A percentile compares a stretch with the other conserved stretches of the same genome.
Conservation (phyloP, 2,797 vertebrate genomes). For the Vespertilio murinus region DNA sequence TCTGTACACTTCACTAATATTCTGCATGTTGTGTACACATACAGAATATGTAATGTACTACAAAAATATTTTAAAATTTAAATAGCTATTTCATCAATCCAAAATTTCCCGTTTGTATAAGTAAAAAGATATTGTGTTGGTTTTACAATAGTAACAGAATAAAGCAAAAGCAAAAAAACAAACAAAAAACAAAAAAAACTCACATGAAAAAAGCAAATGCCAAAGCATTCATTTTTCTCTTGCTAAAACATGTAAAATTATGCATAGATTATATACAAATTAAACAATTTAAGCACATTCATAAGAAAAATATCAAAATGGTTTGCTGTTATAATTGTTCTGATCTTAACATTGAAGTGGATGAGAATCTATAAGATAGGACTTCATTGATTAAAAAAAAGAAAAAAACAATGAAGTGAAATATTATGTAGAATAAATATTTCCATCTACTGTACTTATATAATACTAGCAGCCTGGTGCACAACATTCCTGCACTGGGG, state of each 20-base stretch:
- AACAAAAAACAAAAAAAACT: not conserved
- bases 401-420: not conserved
- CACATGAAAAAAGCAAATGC: not conserved
- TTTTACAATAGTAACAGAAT: not conserved
- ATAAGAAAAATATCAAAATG: not conserved
- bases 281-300: not conserved
- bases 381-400: not conserved
- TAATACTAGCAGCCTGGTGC: not conserved
- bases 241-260: not conserved
- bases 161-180: not conserved
- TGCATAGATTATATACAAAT: not conserved
- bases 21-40: not conserved
- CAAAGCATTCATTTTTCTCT: not conserved
- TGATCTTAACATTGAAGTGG: not conserved
- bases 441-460: not conserved
- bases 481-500: too few species aligned
- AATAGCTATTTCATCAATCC: not conserved
- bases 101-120: not conserved
- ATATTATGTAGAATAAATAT: not conserved
- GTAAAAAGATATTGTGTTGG: constrained; percentile 20
- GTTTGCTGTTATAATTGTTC: not conserved
- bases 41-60: not conserved
- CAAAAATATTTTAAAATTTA: not conserved
- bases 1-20: not conserved
- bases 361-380: not conserved